Evolutionary conservation across 2,888 invertebrate species (phyloP).

Genomic region (Spisula subtruncata): DNA sequence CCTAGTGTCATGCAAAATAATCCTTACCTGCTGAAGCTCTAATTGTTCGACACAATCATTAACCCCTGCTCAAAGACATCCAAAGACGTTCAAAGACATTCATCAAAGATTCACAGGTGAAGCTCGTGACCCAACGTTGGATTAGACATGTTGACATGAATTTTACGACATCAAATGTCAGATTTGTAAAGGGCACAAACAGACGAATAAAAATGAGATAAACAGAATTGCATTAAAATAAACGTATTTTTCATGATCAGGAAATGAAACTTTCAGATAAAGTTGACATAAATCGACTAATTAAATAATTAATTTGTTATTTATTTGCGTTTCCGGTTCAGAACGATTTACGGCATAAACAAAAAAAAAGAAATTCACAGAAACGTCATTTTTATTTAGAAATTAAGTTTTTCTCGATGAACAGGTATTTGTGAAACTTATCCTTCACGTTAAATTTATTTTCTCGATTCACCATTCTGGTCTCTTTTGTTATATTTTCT

Average conservation of each 20-base stretch:
- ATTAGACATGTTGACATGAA: not conserved
- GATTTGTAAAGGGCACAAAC: not conserved
- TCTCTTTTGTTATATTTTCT: not conserved
- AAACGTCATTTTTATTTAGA: not conserved
- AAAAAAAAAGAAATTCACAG: conserved; percentile 9
- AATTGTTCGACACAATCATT: too few species aligned
- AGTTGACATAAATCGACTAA: not conserved
- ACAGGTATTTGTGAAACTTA: not conserved
- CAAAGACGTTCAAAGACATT: not conserved
- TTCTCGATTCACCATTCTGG: not conserved
- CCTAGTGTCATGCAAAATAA: too few species aligned
- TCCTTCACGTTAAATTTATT: not conserved
- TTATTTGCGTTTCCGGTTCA: conserved; percentile 24
- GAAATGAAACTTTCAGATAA: not conserved
- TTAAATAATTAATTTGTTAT: not conserved
- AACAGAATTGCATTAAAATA: too few species aligned
- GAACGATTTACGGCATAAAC: conserved; percentile 50
- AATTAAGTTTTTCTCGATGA: not conserved
- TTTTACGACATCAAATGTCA: conserved; percentile 11
- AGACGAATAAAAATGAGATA: too few species aligned
- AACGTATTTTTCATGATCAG: too few species aligned
- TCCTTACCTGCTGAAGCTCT: too few species aligned
- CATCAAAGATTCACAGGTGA: not conserved
- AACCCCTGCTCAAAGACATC: not conserved
- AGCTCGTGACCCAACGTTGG: not conserved